A percentile compares a stretch with the other conserved stretches of the same genome.
Conservation (phyloP, 2,888 invertebrate species). For the Uropetala carovei region DNA sequence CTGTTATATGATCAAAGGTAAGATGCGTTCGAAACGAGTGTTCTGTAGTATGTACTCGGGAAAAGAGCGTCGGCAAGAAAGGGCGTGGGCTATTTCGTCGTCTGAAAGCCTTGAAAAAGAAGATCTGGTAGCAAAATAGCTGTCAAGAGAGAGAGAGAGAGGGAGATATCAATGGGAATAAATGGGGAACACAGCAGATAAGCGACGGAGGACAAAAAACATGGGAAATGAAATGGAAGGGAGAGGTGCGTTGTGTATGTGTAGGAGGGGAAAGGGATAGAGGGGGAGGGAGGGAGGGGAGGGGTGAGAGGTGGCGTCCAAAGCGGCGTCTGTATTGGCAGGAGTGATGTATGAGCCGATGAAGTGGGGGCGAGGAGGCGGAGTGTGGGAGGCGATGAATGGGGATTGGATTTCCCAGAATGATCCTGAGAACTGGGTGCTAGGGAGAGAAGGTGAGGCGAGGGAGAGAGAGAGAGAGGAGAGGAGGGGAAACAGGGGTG, state of each 20-base stretch:
- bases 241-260: background rate
- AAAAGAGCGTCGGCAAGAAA: background rate
- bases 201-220: constrained; percentile 60
- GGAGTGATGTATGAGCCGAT: constrained; percentile 63
- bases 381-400: background rate
- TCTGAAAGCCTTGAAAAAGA: constrained; percentile 33
- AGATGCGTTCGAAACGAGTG: background rate
- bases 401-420: background rate
- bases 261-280: too few species aligned
- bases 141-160: constrained; percentile 46
- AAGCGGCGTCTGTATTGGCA: constrained; percentile 62
- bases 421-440: background rate
- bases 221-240: background rate
- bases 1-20: background rate
- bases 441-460: too few species aligned
- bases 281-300: background rate
- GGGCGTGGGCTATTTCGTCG: background rate
- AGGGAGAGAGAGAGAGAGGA: too few species aligned
- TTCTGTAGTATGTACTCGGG: background rate
- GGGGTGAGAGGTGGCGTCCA: constrained; percentile 3
- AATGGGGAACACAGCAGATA: constrained; percentile 64
- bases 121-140: constrained; percentile 60
- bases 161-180: constrained; percentile 59
- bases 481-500: too few species aligned
- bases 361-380: constrained; percentile 32